Evolutionary conservation across 1,140 invertebrate genomes (phyloP).

Genomic region (Physella acuta): DNA sequence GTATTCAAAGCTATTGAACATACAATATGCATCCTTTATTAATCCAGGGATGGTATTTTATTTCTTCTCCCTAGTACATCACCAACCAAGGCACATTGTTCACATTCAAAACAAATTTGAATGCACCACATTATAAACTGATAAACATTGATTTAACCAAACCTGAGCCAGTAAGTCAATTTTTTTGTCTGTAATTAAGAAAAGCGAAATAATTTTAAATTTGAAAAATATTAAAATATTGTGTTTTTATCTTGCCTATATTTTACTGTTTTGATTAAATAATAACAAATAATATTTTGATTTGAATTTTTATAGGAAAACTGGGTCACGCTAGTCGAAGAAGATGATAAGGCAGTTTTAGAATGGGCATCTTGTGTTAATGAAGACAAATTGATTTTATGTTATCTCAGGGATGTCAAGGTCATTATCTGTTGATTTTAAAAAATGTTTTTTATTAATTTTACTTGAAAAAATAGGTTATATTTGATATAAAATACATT

Average conservation of each 20-base stretch:
- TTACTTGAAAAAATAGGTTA: background rate
- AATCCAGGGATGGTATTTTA: too few species aligned
- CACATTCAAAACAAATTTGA: slow-evolving; percentile 90
- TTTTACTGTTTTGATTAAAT: too few species aligned
- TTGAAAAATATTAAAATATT: too few species aligned
- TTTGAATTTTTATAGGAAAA: slow-evolving; percentile 69
- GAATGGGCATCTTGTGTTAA: slow-evolving; percentile 84
- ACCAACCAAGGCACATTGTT: slow-evolving; percentile 83
- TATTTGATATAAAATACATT: background rate
- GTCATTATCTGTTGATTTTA: slow-evolving; percentile 52
- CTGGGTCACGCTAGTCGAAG: slow-evolving; percentile 82
- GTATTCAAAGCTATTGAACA: too few species aligned
- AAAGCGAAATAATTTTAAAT: too few species aligned
- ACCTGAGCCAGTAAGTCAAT: slow-evolving; percentile 60
- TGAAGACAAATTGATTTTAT: slow-evolving; percentile 82
- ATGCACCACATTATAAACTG: slow-evolving; percentile 87
- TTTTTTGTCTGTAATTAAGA: background rate
- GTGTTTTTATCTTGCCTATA: too few species aligned
- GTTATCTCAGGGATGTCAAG: slow-evolving; percentile 94
- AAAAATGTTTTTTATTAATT: background rate
- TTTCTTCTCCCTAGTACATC: slow-evolving; percentile 73
- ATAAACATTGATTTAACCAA: slow-evolving; percentile 86
- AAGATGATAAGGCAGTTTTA: slow-evolving; percentile 84
- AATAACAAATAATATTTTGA: too few species aligned
- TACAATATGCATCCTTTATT: too few species aligned